phyloP scores from a whole-genome alignment of 2,797 vertebrate genomes.

The Phrynocephalus forsythii region DNA sequence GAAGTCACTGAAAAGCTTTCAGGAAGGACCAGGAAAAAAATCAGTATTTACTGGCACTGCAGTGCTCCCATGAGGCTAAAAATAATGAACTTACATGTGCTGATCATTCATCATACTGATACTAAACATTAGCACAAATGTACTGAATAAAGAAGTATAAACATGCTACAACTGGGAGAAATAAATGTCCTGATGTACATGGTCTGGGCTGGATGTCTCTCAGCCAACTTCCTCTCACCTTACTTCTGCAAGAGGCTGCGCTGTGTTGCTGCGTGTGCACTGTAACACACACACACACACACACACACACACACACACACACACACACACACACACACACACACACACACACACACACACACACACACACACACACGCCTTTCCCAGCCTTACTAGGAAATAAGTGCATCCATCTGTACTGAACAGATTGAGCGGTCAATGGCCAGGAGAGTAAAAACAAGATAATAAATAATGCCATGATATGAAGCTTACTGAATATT shows the following conservation, averaged over 20 bases:
- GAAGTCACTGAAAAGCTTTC: background rate
- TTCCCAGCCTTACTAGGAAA: background rate
- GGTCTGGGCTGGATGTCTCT: background rate
- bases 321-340: background rate
- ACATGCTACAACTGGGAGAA: slow-evolving; percentile 11
- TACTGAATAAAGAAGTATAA: slow-evolving; percentile 12
- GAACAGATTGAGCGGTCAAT: slow-evolving; percentile 29
- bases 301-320: too few species aligned
- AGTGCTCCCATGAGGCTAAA: background rate
- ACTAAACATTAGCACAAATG: background rate
- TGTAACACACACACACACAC: background rate
- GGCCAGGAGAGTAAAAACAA: background rate
- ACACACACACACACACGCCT: background rate
- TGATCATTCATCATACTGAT: slow-evolving; percentile 13
- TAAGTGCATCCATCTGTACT: background rate
- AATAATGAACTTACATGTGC: background rate
- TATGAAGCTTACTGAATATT: slow-evolving; percentile 6
- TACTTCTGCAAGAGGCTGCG: background rate
- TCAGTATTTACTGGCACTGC: background rate
- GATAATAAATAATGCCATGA: slow-evolving; percentile 13
- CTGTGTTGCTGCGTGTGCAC: background rate
- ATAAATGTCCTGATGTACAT: accelerated
- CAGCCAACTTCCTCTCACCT: slow-evolving; percentile 7
- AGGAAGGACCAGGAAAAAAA: slow-evolving; percentile 4
- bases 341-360: too few species aligned